Evolutionary conservation across 1,140 invertebrate genomes (phyloP), one percentile per base, ranked within the genome.

Genomic region (Diabrotica undecimpunctata): DNA sequence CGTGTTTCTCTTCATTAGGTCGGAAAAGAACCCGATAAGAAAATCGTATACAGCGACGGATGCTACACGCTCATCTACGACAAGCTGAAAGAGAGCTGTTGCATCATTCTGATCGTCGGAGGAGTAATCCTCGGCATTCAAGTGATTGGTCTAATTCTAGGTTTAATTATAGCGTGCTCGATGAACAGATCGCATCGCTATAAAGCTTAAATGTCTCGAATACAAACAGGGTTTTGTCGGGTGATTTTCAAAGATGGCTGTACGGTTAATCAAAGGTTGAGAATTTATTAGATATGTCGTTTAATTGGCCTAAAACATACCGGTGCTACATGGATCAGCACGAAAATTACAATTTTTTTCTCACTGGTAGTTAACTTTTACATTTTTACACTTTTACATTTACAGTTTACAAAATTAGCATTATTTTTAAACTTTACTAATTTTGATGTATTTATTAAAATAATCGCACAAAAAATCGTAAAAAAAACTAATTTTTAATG

Each of bases 101-200:
- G 82, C 39, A 82, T 87, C 50, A 81, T 93, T 46, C 82, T 91
- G 52, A 85, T 83, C 37, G 79, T 89, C 7, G 83, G 84, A 0
- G 83, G 90, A 59, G 83, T 83, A 14, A 81, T 93, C 53, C 83
- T 88, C 41, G 79, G 87, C 11, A 67, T 90, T 65, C 87, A 94
- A 80, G 77, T 92, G 54, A 74, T 94, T 36, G 90, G 90, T 41
- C 82, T 94, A 70, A 86, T 91, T 55, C 91, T 93, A 72, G 88
- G 91, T 2, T 80, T 93, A 73, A 84, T 91, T 67, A 81, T 94
- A 13, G 92, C 90, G 75, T 93, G 89, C 78, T 87, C 89, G 36
- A 87, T 92, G 66, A 84, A 85, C 67, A 82, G 84, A 64, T 81
- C 84, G 11, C 83, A 88, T 68, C 82, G 86, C 72, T 89, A 89